Evolutionary conservation across 2,113 vertebrate species (phyloP), one percentile per base, ranked within the genome.

Genomic region (Nycticryphes semicollaris): DNA sequence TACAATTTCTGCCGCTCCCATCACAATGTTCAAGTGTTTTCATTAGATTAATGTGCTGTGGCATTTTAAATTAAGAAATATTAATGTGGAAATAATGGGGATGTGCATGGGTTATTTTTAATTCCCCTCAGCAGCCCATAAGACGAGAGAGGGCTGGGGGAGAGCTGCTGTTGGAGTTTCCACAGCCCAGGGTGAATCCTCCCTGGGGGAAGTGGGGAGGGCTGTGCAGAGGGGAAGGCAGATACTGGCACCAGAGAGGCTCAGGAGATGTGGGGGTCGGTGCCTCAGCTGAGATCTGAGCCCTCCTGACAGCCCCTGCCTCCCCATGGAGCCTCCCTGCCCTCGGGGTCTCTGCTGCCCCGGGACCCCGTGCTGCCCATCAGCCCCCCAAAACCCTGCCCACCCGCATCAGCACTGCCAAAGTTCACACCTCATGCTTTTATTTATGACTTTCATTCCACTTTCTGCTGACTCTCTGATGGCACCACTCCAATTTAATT

Each of bases 391-490:
- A 6, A 51, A 33, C 43, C 25, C 22, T 27, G 50, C n/a, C 27
- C 19, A 5, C 22, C 67, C 11, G 0, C 0, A 1, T 37, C 33
- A 87, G 33, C 1, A 0, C 35, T 35, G 39, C 45, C 4, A 0
- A 30, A 41, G 37, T 41, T 81, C 6, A 31, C n/a, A 54, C 75
- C 47, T 30, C 47, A 62, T 47, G 60, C 43, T 87, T 66, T 47
- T 39, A 50, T 70, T 68, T 41, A 21, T 37, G 78, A 72, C 86
- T 92, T 92, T 48, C 73, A 84, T 76, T 75, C 63, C 57, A 33
- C 84, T 85, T 89, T 76, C 75, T 73, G 88, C 59, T 77, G 91
- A 22, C 67, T 74, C 43, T 25, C 62, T 33, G 63, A 51, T 92
- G 94, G 89, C 73, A 84, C 37, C 18, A 3, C 57, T 92, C 86